These are phyloP conservation scores for Malacoraja senta DNA, from an alignment of 2,797 vertebrate species.

Conservation along the genomic window DNA sequence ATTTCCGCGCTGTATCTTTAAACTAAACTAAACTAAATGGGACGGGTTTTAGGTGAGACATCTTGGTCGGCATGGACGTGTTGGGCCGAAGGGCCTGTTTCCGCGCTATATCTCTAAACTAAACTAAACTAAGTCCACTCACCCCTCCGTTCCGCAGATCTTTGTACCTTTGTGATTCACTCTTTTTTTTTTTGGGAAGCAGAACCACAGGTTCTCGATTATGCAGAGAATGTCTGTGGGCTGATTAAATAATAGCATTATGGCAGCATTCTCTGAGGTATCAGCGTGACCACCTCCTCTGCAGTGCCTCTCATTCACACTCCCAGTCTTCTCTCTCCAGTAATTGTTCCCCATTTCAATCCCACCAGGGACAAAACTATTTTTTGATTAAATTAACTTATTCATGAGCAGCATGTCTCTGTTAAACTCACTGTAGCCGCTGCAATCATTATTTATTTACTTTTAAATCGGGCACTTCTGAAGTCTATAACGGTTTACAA, in stretches of 20 bases:
- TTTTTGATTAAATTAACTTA: constrained; percentile 34
- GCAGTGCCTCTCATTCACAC: neutral
- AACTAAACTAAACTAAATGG: too few relatives aligned
- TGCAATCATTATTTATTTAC: constrained; percentile 23
- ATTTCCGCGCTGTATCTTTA: too few relatives aligned
- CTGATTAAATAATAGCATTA: neutral
- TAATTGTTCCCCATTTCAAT: constrained; percentile 16
- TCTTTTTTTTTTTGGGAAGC: neutral
- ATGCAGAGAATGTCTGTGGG: neutral
- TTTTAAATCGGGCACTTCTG: neutral
- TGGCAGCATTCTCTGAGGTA: neutral
- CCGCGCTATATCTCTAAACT: too few relatives aligned
- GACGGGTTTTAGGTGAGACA: too few relatives aligned
- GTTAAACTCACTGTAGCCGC: neutral
- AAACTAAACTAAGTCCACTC: neutral
- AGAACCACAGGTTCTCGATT: neutral
- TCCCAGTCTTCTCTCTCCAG: neutral
- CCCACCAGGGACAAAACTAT: constrained; percentile 2
- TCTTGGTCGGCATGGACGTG: too few relatives aligned
- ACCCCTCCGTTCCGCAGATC: neutral
- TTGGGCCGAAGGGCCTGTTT: too few relatives aligned
- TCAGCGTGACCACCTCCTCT: neutral
- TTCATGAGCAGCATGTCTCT: constrained; percentile 24
- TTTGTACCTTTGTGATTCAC: neutral
- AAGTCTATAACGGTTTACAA: neutral